A percentile compares a stretch with the other conserved stretches of the same genome.
phyloP scores from a whole-genome alignment of 2,888 invertebrate genomes.

The Callyntrura guangdongensis region DNA sequence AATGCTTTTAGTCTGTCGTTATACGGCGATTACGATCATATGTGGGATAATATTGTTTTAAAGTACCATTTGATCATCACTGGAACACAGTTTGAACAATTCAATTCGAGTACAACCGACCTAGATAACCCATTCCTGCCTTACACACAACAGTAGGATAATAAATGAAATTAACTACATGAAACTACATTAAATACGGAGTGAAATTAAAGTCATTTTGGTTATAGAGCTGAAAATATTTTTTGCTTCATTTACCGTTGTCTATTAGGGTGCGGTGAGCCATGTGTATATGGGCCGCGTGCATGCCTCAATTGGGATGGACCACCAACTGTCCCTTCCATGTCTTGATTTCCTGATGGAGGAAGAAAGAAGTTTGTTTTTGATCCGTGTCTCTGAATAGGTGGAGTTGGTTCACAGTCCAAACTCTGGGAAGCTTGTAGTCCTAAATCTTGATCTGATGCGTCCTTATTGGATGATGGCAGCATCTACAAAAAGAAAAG shows the following conservation, averaged over 20 bases:
- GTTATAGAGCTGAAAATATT: neutral
- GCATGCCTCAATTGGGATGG: conserved; percentile 86
- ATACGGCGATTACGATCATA: neutral
- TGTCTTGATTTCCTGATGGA: conserved; percentile 87
- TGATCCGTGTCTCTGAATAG: conserved; percentile 93
- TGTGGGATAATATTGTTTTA: neutral
- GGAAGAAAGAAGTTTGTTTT: conserved; percentile 95
- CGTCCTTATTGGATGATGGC: conserved; percentile 82
- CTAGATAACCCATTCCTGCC: neutral
- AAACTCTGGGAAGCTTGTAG: conserved; percentile 96
- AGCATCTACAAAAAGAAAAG: conserved; percentile 81
- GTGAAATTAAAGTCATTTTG: neutral
- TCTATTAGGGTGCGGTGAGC: conserved; percentile 92
- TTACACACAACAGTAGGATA: neutral
- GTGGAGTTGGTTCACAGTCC: conserved; percentile 97
- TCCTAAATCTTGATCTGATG: conserved; percentile 92
- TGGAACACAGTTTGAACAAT: neutral
- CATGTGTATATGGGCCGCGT: conserved; percentile 89
- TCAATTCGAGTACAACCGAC: neutral
- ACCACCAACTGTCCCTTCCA: conserved; percentile 70
- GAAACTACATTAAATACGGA: neutral
- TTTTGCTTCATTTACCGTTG: conserved; percentile 87
- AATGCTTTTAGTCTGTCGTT: neutral
- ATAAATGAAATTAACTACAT: neutral
- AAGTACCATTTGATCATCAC: too few relatives aligned